Evolutionary conservation across 1,140 invertebrate species (phyloP).

Genomic region (Calephelis nemesis): DNA sequence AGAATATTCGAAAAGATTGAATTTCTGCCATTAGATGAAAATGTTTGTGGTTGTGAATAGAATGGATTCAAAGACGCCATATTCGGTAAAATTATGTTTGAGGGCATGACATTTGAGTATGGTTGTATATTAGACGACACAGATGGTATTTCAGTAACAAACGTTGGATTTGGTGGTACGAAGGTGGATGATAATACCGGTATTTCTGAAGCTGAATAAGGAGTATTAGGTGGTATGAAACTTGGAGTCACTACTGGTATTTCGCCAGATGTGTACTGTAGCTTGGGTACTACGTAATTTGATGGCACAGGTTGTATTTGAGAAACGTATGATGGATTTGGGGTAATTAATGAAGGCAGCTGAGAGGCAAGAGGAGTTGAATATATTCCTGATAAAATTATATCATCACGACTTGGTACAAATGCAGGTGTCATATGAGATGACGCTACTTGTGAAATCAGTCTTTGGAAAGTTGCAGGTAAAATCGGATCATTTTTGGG

Average conservation of each 20-base stretch:
- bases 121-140: neutral
- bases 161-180: neutral
- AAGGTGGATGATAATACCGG: no score
- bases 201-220: neutral
- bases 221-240: neutral
- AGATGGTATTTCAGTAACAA: neutral
- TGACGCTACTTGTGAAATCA: neutral
- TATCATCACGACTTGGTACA: neutral
- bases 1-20: neutral
- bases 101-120: neutral
- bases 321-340: neutral
- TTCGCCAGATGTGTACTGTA: neutral
- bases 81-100: constrained; percentile 4
- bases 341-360: neutral
- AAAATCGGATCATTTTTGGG: constrained; percentile 38
- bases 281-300: neutral
- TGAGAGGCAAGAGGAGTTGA: neutral
- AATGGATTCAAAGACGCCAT: neutral
- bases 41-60: neutral
- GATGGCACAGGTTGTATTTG: neutral
- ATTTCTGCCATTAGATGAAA: neutral
- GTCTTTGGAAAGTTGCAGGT: neutral
- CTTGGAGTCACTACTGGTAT: neutral
- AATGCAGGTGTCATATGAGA: neutral
- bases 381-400: neutral